Base-by-base conservation (phyloP, 2,888 invertebrate genomes). In the Coenonympha glycerion region DNA sequence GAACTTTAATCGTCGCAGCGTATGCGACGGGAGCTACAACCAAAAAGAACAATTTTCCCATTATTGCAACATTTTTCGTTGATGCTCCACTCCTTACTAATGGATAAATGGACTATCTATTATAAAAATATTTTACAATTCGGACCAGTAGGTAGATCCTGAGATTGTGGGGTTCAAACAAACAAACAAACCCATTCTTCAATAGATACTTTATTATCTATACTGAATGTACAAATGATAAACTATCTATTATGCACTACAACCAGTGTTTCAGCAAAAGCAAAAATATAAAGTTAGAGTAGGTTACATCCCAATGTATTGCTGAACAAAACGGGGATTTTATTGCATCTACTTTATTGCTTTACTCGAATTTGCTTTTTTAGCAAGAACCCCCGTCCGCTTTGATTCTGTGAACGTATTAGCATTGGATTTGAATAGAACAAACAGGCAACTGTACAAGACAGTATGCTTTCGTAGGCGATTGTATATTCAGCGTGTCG, bases 391-490 rank as follows among this genome's bases (percentile, higher is more conserved):
- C 80, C 77, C 76, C 76, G 77, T 74, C 77, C 75, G 76, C 80
- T 83, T 81, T 82, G 84, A 84, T 85, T 83, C 81, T 69, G 74
- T 75, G 71, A 79, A 81, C 80, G 83, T 84, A 85, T 84, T 86
- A 84, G 84, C 84, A 85, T 85, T 76, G 78, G 70, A 86, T 86
- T 86, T 86, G 86, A 86, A 86, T 86, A 85, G 83, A 79, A 86
- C 86, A 85, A 86, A 85, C 85, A 85, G 85, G 81, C 86, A 84
- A 81, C 83, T 84, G 80, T 71, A 81, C 79, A 71, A 83, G 85
- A 81, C 81, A 77, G 72, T 81, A 72, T 80, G 84, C 82, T 82
- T 84, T 85, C 82, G 84, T 79, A 84, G 83, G 84, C 84, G 79
- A 81, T 85, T 85, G 82, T 82, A 77, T 79, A 85, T 80, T 82